A percentile compares a stretch with the other conserved stretches of the same genome.
phyloP scores from a whole-genome alignment of 2,113 vertebrate genomes.

The Morphnarchus princeps region DNA sequence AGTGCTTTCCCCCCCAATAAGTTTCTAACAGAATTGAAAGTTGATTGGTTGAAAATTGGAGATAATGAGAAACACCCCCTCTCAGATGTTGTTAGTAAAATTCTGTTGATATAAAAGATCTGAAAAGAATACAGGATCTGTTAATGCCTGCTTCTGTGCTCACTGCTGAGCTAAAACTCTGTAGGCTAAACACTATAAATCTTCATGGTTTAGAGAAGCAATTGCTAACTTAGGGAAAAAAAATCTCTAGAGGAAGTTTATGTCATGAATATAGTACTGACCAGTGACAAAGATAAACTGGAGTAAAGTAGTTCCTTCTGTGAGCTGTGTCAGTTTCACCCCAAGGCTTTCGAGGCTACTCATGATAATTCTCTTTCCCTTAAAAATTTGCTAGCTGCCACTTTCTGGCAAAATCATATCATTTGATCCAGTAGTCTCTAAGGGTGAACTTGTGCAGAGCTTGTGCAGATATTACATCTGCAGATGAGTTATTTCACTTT shows the following conservation, averaged over 20 bases:
- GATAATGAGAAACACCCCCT: neutral
- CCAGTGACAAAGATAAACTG: neutral
- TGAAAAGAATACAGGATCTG: neutral
- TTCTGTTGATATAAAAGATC: neutral
- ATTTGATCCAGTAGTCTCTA: neutral
- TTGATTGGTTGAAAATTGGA: neutral
- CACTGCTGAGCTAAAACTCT: neutral
- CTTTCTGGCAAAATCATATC: neutral
- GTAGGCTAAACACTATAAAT: neutral
- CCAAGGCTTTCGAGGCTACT: neutral
- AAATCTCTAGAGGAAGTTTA: neutral
- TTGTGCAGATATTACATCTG: neutral
- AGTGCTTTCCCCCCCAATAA: rapidly evolving
- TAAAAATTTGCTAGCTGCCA: neutral
- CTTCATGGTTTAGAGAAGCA: neutral
- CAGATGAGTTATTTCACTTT: neutral
- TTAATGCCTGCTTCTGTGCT: neutral
- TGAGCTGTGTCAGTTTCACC: neutral
- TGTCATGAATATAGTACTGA: neutral
- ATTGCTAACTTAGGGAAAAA: neutral
- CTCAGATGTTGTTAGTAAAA: rapidly evolving
- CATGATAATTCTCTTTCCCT: neutral
- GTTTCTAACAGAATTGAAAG: neutral
- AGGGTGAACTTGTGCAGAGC: neutral
- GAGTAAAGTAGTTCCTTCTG: neutral